Evolutionary conservation across 2,113 vertebrate species (phyloP).

Genomic region (Scophthalmus maximus): DNA sequence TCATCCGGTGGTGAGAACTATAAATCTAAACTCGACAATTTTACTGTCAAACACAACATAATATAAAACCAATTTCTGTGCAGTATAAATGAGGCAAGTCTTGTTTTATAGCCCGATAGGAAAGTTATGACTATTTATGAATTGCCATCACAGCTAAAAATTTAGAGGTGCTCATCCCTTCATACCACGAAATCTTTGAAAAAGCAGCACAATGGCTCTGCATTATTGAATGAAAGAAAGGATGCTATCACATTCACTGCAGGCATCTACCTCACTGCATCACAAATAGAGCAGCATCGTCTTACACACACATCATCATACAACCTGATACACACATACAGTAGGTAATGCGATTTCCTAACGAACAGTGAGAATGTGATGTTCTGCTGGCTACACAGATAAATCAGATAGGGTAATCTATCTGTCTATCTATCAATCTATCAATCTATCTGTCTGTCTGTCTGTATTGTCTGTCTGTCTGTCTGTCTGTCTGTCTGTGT

Average conservation of each 20-base stretch:
- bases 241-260: constrained; percentile 43
- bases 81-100: not conserved
- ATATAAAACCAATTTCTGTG: not conserved
- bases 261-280: constrained; percentile 59
- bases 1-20: not conserved
- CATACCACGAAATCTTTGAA: constrained; percentile 29
- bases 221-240: constrained; percentile 61
- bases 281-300: constrained; percentile 36
- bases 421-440: constrained; percentile 1
- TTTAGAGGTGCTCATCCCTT: constrained; percentile 12
- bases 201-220: constrained; percentile 40
- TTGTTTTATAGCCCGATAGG: constrained; percentile 10
- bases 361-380: constrained; percentile 22
- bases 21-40: not conserved
- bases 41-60: not conserved
- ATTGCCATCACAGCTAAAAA: constrained; percentile 34
- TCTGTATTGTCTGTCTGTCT: too few species aligned
- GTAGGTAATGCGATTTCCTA: too few species aligned
- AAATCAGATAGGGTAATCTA: too few species aligned
- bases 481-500: too few species aligned
- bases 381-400: too few species aligned
- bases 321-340: not conserved
- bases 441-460: too few species aligned
- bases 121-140: constrained; percentile 11
- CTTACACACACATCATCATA: constrained; percentile 1